Evolutionary conservation across 2,888 invertebrate genomes (phyloP).

Genomic region (Stenotaenia linearis): DNA sequence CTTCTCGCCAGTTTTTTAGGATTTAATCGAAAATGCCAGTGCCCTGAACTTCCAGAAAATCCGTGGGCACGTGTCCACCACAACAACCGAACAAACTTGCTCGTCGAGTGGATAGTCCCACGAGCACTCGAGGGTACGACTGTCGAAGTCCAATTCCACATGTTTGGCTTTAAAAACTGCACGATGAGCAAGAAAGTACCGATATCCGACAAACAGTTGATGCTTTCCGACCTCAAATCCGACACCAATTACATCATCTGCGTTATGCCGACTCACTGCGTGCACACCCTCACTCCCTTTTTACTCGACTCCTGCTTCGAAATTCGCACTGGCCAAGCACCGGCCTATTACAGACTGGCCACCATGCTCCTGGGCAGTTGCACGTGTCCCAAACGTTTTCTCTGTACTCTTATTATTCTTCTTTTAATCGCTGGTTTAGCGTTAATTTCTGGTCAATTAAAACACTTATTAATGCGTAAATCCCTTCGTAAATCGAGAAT

Average conservation of each 20-base stretch:
- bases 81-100: background rate
- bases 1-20: background rate
- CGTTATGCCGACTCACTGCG: background rate
- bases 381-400: background rate
- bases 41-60: background rate
- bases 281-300: background rate
- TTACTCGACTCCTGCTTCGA: conserved; percentile 15
- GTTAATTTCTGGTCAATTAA: background rate
- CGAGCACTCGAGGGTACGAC: background rate
- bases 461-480: background rate
- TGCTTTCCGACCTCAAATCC: background rate
- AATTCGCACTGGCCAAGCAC: background rate
- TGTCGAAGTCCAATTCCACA: background rate
- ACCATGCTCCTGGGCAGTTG: background rate
- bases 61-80: background rate
- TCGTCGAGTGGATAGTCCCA: background rate
- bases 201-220: background rate
- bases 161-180: background rate
- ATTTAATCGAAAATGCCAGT: background rate
- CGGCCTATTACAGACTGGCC: background rate
- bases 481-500: background rate
- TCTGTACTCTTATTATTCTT: background rate
- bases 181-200: background rate
- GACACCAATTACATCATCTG: conserved; percentile 27
- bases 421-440: background rate